Conservation (phyloP, 1,140 invertebrate species). For the Zaprionus ghesquierei region DNA sequence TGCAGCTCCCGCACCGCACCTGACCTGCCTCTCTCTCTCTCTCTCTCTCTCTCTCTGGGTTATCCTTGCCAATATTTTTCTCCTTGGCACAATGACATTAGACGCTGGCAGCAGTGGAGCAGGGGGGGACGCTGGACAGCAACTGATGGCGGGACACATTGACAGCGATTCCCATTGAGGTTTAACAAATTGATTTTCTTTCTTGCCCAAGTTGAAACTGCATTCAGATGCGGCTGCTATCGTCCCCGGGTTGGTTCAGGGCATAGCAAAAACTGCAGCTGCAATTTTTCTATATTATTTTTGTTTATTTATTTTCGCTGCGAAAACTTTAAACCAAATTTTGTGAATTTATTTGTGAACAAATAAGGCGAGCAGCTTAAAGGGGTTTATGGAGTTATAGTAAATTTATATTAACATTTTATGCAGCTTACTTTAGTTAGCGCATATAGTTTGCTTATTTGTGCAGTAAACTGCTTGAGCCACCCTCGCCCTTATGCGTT, state of each 20-base stretch:
- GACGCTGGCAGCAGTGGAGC: conserved; percentile 14
- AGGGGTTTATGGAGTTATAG: too few relatives aligned
- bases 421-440: too few relatives aligned
- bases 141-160: background rate
- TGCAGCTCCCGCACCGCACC: background rate
- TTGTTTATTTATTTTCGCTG: background rate
- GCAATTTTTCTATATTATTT: background rate
- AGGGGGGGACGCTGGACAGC: background rate
- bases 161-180: conserved; percentile 48
- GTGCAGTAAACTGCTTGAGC: background rate
- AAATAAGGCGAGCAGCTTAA: too few relatives aligned
- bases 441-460: too few relatives aligned
- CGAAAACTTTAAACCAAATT: background rate
- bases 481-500: background rate
- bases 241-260: background rate
- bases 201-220: conserved; percentile 8
- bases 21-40: background rate
- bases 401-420: too few relatives aligned
- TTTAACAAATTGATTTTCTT: conserved; percentile 70
- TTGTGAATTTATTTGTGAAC: too few relatives aligned
- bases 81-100: conserved; percentile 44
- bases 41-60: conserved; percentile 15
- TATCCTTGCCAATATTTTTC: conserved; percentile 63
- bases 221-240: background rate
- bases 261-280: background rate